Evolutionary conservation across 2,113 vertebrate species (phyloP), one percentile per base, ranked within the genome.

Genomic region (Siniperca knerii): DNA sequence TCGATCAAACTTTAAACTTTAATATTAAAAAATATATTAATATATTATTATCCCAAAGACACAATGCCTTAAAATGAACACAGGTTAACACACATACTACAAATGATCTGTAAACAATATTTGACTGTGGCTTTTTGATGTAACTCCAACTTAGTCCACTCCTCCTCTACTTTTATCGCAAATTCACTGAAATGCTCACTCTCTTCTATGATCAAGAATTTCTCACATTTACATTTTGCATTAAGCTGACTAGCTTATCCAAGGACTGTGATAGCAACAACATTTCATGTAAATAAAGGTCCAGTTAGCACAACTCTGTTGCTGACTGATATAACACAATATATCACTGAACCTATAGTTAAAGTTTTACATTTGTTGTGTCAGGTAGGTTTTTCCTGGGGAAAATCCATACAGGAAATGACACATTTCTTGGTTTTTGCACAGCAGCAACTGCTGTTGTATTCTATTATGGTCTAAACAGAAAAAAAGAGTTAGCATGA

Each of bases 321-420:
- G 48, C 58, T 77, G 37, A 64, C 35, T 57, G 1, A 64, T 23
- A 72, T 2, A 61, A 54, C 35, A 2, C 37, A 6, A 46, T 29
- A 29, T 29, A 35, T 16, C 37, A 77, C 37, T 52, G n/a, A 69
- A 16, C 21, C 9, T 37, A 21, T 1, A 57, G 46, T 76, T 58
- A 67, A 23, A 33, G 58, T 48, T 79, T 71, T 58, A 70, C 42
- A 21, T 73, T n/a, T 62, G 29, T 60, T 81, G 44, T 10, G n/a
- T 82, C 74, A 62, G 37, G 58, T 57, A 60, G n/a, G 16, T 77
- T 37, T 69, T 83, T 79, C 50, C 16, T 44, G 58, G 58, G 81
- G 68, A 69, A 85, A 85, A 77, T 76, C 76, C 62, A 13, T 10
- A 46, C 67, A 74, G 85, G 85, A 90, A 83, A 67, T 85, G 62